A percentile compares a stretch with the other conserved stretches of the same genome.
phyloP scores from a whole-genome alignment of 2,113 vertebrate genomes.

The Onychorhynchus coronatus region DNA sequence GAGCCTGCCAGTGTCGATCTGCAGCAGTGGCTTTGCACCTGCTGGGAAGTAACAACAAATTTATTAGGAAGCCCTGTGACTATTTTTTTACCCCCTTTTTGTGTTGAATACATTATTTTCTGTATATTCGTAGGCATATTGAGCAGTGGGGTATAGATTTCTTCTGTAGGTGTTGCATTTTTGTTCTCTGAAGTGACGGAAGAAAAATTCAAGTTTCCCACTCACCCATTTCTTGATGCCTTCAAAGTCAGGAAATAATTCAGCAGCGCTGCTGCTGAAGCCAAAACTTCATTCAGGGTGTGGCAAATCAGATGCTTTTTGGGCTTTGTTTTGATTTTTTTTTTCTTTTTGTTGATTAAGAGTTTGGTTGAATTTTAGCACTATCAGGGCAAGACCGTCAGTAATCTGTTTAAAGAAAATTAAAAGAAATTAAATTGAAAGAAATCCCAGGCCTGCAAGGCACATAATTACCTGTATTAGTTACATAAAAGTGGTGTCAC shows the following conservation, averaged over 20 bases:
- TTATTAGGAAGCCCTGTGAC: not conserved
- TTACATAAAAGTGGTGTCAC: not conserved
- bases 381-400: not conserved
- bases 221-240: not conserved
- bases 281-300: not conserved
- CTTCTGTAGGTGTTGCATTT: not conserved
- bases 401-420: not conserved
- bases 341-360: not conserved
- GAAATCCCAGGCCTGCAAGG: not conserved
- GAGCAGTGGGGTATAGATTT: not conserved
- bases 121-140: not conserved
- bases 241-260: not conserved
- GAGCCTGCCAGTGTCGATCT: not conserved
- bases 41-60: not conserved
- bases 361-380: not conserved
- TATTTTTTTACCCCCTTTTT: not conserved
- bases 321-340: not conserved
- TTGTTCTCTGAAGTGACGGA: not conserved
- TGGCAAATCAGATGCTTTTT: not conserved
- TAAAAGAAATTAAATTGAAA: not conserved
- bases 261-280: not conserved
- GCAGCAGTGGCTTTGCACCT: not conserved
- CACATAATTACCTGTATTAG: not conserved
- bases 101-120: not conserved
- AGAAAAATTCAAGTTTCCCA: not conserved